A percentile compares a stretch with the other conserved stretches of the same genome.
These are phyloP conservation scores for Tenrec ecaudatus DNA, from an alignment of 2,113 vertebrate genomes.

Conservation along the genomic window DNA sequence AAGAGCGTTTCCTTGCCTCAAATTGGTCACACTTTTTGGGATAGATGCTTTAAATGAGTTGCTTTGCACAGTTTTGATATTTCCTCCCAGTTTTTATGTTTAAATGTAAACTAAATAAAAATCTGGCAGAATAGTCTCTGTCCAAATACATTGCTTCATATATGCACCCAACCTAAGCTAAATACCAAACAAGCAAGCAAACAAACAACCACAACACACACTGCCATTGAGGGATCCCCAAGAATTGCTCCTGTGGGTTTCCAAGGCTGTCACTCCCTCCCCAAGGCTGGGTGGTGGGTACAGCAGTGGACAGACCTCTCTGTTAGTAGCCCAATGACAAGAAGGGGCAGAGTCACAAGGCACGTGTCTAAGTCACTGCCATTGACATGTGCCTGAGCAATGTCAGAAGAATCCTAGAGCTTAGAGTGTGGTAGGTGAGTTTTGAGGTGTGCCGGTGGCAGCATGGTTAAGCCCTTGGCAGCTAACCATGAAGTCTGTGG, in stretches of 20 bases:
- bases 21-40: neutral
- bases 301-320: too few species aligned
- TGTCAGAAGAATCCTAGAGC: neutral
- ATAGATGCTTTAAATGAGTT: conserved; percentile 18
- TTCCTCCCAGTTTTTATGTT: neutral
- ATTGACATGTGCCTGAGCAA: fast-evolving
- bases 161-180: neutral
- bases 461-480: neutral
- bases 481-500: neutral
- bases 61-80: neutral
- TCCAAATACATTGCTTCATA: neutral
- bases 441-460: neutral
- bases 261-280: too few species aligned
- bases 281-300: too few species aligned
- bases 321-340: too few species aligned
- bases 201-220: too few species aligned
- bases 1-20: neutral
- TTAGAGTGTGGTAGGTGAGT: neutral
- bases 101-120: neutral
- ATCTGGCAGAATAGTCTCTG: neutral
- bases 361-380: fast-evolving
- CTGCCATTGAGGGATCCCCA: too few species aligned
- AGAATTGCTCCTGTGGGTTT: too few species aligned
- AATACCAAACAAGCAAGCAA: neutral
- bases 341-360: too few species aligned